Conservation (phyloP, 2,797 vertebrate genomes). For the Sciaenops ocellatus region DNA sequence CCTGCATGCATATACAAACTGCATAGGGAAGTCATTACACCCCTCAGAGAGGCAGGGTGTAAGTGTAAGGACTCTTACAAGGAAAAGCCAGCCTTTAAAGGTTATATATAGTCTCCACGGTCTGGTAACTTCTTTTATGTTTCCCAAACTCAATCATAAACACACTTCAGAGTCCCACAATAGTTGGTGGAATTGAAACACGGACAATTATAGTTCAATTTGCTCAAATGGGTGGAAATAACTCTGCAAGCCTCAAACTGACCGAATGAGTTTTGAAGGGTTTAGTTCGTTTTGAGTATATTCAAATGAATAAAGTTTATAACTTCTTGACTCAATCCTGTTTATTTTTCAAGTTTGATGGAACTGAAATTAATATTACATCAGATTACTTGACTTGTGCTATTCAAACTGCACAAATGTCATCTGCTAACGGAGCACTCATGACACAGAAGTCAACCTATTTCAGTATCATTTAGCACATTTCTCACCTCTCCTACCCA, state of each 20-base stretch:
- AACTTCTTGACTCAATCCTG: neutral
- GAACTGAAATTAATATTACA: neutral
- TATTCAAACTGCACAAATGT: neutral
- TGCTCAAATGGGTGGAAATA: constrained; percentile 53
- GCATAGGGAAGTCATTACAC: constrained; percentile 62
- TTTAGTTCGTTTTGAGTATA: constrained; percentile 25
- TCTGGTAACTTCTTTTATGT: constrained; percentile 77
- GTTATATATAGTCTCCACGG: constrained; percentile 73
- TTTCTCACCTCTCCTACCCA: constrained; percentile 10
- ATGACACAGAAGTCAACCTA: constrained; percentile 17
- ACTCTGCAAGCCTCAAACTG: constrained; percentile 43
- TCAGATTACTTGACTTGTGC: neutral
- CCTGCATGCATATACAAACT: constrained; percentile 58
- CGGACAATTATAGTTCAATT: constrained; percentile 53
- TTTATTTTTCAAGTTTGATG: constrained; percentile 4
- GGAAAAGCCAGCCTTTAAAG: constrained; percentile 65
- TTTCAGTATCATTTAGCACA: constrained; percentile 16
- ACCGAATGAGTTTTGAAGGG: constrained; percentile 40
- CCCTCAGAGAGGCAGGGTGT: constrained; percentile 52
- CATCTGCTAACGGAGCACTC: neutral
- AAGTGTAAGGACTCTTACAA: constrained; percentile 31
- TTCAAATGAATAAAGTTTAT: constrained; percentile 13
- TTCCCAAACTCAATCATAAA: constrained; percentile 71
- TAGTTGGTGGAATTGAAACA: constrained; percentile 63
- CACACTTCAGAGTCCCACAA: constrained; percentile 64